Conservation (phyloP, 2,888 invertebrate genomes). For the Trichogramma dendrolimi region DNA sequence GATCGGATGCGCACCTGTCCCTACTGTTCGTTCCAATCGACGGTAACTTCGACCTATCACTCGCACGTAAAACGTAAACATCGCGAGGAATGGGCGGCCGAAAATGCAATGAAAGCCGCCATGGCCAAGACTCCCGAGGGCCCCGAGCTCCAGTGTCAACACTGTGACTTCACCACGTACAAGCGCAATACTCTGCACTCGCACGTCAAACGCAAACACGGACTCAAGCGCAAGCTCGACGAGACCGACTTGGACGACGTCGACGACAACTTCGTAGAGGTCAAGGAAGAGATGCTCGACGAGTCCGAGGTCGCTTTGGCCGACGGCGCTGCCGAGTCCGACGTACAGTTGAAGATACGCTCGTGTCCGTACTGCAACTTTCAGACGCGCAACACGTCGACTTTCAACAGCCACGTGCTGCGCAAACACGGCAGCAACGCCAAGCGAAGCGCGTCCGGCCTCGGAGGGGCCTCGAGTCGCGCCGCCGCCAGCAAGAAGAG, state of each 20-base stretch:
- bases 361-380: slow-evolving; percentile 31
- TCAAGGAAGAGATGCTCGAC: not conserved
- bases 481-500: not conserved
- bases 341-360: slow-evolving; percentile 29
- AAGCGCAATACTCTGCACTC: not conserved
- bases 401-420: slow-evolving; percentile 27
- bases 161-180: not conserved
- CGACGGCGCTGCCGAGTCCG: slow-evolving; percentile 10
- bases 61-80: slow-evolving; percentile 48
- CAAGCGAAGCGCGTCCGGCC: too few relatives aligned
- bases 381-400: slow-evolving; percentile 32
- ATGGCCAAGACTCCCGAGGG: not conserved
- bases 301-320: not conserved
- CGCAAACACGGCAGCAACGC: slow-evolving; percentile 35
- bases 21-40: slow-evolving; percentile 43
- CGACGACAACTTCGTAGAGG: not conserved
- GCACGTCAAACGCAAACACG: slow-evolving; percentile 7
- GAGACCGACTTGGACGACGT: slow-evolving; percentile 5
- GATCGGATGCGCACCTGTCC: slow-evolving; percentile 34
- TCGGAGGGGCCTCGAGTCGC: not conserved
- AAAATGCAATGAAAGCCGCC: too few relatives aligned
- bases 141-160: not conserved
- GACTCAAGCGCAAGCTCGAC: slow-evolving; percentile 1
- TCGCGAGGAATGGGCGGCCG: slow-evolving; percentile 20
- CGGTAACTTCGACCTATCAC: slow-evolving; percentile 41